Conservation (phyloP, 2,888 invertebrate species). For the Epirrita christyi region DNA sequence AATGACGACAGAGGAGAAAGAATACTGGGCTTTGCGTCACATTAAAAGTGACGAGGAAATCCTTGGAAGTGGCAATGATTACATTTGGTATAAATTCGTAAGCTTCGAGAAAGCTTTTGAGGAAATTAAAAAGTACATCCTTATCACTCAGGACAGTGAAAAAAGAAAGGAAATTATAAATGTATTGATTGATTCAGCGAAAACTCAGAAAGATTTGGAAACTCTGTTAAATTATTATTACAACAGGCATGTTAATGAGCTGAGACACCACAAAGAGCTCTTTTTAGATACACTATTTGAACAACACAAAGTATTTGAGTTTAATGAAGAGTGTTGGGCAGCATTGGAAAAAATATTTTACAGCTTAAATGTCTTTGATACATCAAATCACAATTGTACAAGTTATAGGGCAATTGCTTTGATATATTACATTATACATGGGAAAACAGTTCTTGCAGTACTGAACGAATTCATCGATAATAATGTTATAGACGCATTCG, state of each 20-base stretch:
- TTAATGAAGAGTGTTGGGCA: conserved; percentile 25
- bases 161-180: conserved; percentile 21
- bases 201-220: conserved; percentile 42
- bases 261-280: conserved; percentile 4
- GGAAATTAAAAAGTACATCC: conserved; percentile 39
- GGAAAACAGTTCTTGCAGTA: conserved; percentile 19
- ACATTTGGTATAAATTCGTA: conserved; percentile 50
- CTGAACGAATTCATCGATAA: conserved; percentile 1
- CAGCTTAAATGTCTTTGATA: conserved; percentile 15
- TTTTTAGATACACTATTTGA: conserved; percentile 19
- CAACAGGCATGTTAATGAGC: conserved; percentile 36
- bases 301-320: conserved; percentile 13
- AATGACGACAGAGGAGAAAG: conserved; percentile 41
- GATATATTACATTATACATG: conserved; percentile 21
- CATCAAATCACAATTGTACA: background rate
- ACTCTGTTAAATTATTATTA: conserved; percentile 47
- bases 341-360: conserved; percentile 26
- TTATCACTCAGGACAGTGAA: conserved; percentile 8
- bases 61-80: conserved; percentile 45
- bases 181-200: conserved; percentile 43
- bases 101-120: conserved; percentile 45
- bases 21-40: conserved; percentile 49
- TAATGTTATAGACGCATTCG: background rate
- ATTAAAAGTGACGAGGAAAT: conserved; percentile 41
- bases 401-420: conserved; percentile 12